phyloP scores from a whole-genome alignment of 2,888 invertebrate species.

The Helleia helle region DNA sequence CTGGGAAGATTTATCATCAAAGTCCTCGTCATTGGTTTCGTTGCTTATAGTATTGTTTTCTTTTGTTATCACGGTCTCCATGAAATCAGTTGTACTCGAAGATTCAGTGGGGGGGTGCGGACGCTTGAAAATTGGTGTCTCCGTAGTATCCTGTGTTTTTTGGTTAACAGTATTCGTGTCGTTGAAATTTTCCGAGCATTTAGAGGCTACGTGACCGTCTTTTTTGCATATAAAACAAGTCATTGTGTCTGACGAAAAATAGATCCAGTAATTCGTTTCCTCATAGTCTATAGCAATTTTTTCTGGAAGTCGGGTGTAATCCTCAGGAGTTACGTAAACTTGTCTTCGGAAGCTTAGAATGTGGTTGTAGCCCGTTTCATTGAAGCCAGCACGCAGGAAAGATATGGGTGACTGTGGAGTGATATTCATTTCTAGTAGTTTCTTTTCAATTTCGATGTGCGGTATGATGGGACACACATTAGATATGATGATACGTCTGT shows the following conservation, averaged over 20 bases:
- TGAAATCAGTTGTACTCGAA: constrained; percentile 6
- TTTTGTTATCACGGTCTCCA: constrained; percentile 8
- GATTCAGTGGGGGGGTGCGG: constrained; percentile 7
- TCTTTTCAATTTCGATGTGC: no score
- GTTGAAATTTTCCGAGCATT: background rate
- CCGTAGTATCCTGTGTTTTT: constrained; percentile 4
- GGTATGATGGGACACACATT: no score
- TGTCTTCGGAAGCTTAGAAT: constrained; percentile 3
- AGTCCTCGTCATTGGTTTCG: constrained; percentile 3
- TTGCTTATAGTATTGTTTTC: background rate
- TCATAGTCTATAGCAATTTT: constrained; percentile 5
- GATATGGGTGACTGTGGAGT: no score
- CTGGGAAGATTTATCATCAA: constrained; percentile 6
- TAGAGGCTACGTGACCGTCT: constrained; percentile 3
- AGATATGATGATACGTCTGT: no score
- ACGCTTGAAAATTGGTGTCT: constrained; percentile 1
- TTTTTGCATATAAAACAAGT: constrained; percentile 5
- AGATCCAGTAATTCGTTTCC: no score
- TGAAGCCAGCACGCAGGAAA: no score
- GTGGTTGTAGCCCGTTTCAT: constrained; percentile 2
- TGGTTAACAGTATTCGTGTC: background rate
- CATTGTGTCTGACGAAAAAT: no score
- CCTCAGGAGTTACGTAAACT: background rate
- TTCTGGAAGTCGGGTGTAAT: background rate
- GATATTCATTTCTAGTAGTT: no score